These are phyloP conservation scores for Polymixis lichenea DNA, from an alignment of 2,888 invertebrate species.

Conservation along the genomic window DNA sequence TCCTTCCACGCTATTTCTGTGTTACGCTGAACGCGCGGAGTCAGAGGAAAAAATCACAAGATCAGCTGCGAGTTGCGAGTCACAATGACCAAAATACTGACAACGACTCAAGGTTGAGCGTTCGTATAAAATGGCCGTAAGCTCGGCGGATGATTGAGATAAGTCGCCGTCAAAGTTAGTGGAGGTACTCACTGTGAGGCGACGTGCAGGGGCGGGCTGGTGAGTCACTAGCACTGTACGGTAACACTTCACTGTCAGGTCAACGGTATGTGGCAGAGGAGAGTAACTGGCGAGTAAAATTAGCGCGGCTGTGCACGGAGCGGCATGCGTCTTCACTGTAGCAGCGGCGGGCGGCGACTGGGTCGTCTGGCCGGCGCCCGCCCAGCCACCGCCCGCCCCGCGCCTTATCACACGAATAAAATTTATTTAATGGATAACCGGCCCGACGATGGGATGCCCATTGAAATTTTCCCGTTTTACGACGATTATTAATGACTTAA, in stretches of 20 bases:
- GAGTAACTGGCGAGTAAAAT: slow-evolving; percentile 84
- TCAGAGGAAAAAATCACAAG: slow-evolving; percentile 72
- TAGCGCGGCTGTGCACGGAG: slow-evolving; percentile 77
- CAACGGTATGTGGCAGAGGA: slow-evolving; percentile 76
- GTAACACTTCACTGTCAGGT: slow-evolving; percentile 85
- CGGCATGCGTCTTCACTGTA: slow-evolving; percentile 79
- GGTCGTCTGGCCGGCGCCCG: slow-evolving; percentile 86
- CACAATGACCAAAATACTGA: slow-evolving; percentile 86
- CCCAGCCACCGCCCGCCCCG: slow-evolving; percentile 85
- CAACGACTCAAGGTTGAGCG: slow-evolving; percentile 85
- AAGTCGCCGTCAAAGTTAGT: slow-evolving; percentile 74
- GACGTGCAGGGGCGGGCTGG: slow-evolving; percentile 51
- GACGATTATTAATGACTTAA: slow-evolving; percentile 81
- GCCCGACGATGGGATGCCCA: slow-evolving; percentile 82
- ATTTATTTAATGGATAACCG: slow-evolving; percentile 89
- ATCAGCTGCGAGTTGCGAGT: slow-evolving; percentile 77
- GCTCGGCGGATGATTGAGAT: slow-evolving; percentile 80
- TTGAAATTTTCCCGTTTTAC: slow-evolving; percentile 84
- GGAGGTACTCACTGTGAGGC: slow-evolving; percentile 76
- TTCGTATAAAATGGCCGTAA: slow-evolving; percentile 87
- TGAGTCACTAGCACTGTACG: slow-evolving; percentile 73
- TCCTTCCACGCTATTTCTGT: slow-evolving; percentile 71
- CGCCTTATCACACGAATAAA: slow-evolving; percentile 88
- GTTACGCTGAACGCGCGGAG: slow-evolving; percentile 56
- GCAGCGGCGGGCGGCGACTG: slow-evolving; percentile 84